Percentiles rank a stretch among this genome's conserved stretches.
phyloP scores from a whole-genome alignment of 2,888 invertebrate genomes.

The Andricus quercusramuli region DNA sequence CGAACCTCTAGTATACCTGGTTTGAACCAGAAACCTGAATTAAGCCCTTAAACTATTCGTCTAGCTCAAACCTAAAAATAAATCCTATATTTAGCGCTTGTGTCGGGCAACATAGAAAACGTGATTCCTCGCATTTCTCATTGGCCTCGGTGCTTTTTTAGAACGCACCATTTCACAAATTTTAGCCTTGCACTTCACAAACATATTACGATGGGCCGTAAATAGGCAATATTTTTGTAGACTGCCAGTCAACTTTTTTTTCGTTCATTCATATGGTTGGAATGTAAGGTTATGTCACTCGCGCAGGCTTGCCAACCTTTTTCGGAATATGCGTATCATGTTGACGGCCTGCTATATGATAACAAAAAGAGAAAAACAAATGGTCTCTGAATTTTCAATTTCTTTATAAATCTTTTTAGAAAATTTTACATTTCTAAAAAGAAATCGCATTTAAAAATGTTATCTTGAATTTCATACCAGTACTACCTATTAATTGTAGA shows the following conservation, averaged over 20 bases:
- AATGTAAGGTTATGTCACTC: slow-evolving; percentile 44
- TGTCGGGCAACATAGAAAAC: slow-evolving; percentile 24
- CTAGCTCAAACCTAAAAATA: slow-evolving; percentile 76
- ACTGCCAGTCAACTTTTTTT: slow-evolving; percentile 48
- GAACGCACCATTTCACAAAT: slow-evolving; percentile 39
- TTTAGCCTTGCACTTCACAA: slow-evolving; percentile 42
- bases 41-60: slow-evolving; percentile 63
- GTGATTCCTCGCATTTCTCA: not conserved
- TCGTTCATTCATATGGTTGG: slow-evolving; percentile 57
- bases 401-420: too few species aligned
- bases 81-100: slow-evolving; percentile 71
- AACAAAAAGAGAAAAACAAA: too few species aligned
- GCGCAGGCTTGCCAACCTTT: not conserved
- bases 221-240: slow-evolving; percentile 61
- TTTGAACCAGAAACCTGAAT: slow-evolving; percentile 63
- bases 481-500: too few species aligned
- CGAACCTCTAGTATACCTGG: slow-evolving; percentile 66
- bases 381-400: too few species aligned
- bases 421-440: too few species aligned
- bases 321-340: not conserved
- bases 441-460: too few species aligned
- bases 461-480: too few species aligned
- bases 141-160: slow-evolving; percentile 41
- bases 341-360: not conserved
- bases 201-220: slow-evolving; percentile 56